Base-by-base conservation (phyloP, 2,113 vertebrate species). In the Sminthopsis crassicaudata region DNA sequence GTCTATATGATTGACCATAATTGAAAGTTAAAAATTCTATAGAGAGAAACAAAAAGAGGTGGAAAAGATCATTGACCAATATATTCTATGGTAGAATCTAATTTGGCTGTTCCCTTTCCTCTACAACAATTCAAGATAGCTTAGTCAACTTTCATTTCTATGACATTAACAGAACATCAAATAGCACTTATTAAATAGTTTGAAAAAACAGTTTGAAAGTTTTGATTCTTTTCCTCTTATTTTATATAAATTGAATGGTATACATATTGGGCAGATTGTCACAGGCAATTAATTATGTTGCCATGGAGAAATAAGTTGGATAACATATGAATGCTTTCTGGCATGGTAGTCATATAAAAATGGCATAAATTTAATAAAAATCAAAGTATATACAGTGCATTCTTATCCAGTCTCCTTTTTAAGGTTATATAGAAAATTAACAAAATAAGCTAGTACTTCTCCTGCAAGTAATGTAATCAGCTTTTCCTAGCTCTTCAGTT, bases 81-180 rank as follows among this genome's bases (percentile, higher is more conserved):
- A 90, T 51, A 91, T n/a, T 57, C 89, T 94, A 25, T 93, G 46
- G 46, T 46, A 89, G n/a, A 11, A 92, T 8, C 94, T 46, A 91
- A 84, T 84, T 42, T 84, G 19, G 19, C n/a, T 42, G 42, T 19
- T 84, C 2, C 16, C 36, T 22, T 19, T n/a, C 8, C 16, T 16
- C 67, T 6, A 84, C n/a, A 93, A 84, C 0, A n/a, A 9, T 93
- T 42, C 51, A 55, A 27, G 11, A 27, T 53, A 60, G 12, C 53
- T 53, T 14, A 22, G 7, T 4, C 42, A 42, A 51, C 51, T 92
- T 30, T 91, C 90, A 22, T 94, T 89, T 92, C 54, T 67, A 2
- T 26, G 46, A 57, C 89, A 95, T 76, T 48, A 93, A 46, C 4
- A 2, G 90, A 52, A n/a, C 36, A n/a, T 26, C 76, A 91, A 90